phyloP scores from a whole-genome alignment of 2,888 invertebrate genomes.

The Punctoribates punctum region DNA sequence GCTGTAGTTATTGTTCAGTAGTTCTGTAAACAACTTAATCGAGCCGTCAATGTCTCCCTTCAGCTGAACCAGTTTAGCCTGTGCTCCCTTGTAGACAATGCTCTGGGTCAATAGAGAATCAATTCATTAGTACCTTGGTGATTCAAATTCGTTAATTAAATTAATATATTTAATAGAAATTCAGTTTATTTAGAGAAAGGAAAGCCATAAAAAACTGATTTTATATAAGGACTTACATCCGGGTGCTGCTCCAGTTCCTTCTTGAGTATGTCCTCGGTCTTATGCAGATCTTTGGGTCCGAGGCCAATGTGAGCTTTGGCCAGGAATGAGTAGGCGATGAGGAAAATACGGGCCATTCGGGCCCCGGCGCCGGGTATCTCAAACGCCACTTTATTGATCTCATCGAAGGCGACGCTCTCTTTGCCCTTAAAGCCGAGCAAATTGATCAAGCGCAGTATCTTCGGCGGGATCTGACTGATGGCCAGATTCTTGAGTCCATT shows the following conservation, averaged over 20 bases:
- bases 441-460: conserved; percentile 7
- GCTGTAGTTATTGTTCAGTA: neutral
- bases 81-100: conserved; percentile 3
- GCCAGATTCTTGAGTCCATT: conserved; percentile 23
- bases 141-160: neutral
- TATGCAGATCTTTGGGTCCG: conserved; percentile 11
- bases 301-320: neutral
- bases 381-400: conserved; percentile 23
- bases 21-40: neutral
- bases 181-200: too few species aligned
- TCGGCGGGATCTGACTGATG: conserved; percentile 22
- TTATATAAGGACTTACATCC: conserved; percentile 4
- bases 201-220: too few species aligned
- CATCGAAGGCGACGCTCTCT: neutral
- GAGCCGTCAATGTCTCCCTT: conserved; percentile 23
- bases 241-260: conserved; percentile 28
- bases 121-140: neutral
- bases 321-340: conserved; percentile 29
- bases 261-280: neutral
- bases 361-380: conserved; percentile 1
- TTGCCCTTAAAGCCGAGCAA: conserved; percentile 10
- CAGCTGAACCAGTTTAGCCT: conserved; percentile 36
- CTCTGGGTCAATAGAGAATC: neutral
- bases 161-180: neutral
- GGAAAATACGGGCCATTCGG: neutral